Evolutionary conservation across 1,140 invertebrate genomes (phyloP).

Genomic region (Drosophila triauraria): DNA sequence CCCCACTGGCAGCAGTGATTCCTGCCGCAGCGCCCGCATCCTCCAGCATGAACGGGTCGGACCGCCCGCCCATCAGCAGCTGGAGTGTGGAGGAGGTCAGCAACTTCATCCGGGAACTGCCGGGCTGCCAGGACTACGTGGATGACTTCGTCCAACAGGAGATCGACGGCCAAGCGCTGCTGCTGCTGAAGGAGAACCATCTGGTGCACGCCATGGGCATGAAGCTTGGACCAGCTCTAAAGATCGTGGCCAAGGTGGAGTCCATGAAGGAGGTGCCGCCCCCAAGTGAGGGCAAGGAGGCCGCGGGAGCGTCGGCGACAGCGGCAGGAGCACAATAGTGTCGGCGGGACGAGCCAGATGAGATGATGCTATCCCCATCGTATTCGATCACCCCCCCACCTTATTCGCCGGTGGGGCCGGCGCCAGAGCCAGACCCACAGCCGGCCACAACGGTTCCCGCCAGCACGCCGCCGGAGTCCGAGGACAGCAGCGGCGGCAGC

Average conservation of each 20-base stretch:
- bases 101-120: constrained; percentile 94
- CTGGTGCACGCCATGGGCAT: constrained; percentile 97
- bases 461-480: constrained; percentile 27
- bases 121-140: constrained; percentile 96
- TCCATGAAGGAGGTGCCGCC: constrained; percentile 79
- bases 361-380: constrained; percentile 38
- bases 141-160: constrained; percentile 98
- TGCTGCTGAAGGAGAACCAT: constrained; percentile 97
- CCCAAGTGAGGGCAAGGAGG: constrained; percentile 54
- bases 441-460: background rate
- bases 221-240: constrained; percentile 97
- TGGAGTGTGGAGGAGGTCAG: constrained; percentile 90
- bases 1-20: constrained; percentile 9
- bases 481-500: constrained; percentile 30
- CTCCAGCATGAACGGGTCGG: constrained; percentile 3
- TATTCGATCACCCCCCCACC: constrained; percentile 59
- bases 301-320: constrained; percentile 1
- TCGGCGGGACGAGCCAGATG: constrained; percentile 5
- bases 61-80: constrained; percentile 66
- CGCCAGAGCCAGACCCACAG: background rate
- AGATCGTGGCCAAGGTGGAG: constrained; percentile 91
- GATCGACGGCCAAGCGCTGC: constrained; percentile 97
- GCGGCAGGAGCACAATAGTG: constrained; percentile 54
- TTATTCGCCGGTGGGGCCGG: constrained; percentile 48
- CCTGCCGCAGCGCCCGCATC: constrained; percentile 4